Percentiles rank a stretch among this genome's conserved stretches.
Conservation (phyloP, 2,888 invertebrate species). For the Epirrhoe alternata region DNA sequence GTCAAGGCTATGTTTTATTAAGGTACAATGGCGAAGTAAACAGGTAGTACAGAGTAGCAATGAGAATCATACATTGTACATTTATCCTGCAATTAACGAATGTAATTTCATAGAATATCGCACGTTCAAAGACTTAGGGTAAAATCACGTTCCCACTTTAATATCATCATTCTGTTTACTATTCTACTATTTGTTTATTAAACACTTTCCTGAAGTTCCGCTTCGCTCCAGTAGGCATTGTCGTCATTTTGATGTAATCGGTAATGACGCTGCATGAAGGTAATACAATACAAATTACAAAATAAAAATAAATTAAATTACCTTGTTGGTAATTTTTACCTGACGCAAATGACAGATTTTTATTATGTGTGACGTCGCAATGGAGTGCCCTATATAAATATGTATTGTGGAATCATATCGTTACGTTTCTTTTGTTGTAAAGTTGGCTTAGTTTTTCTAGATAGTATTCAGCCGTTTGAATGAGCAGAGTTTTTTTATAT, state of each 20-base stretch:
- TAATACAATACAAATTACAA: not conserved
- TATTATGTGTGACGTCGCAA: too few relatives aligned
- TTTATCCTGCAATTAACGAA: constrained; percentile 1
- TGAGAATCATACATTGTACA: constrained; percentile 12
- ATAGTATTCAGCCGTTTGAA: too few relatives aligned
- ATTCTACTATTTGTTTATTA: constrained; percentile 3
- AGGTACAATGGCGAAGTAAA: not conserved
- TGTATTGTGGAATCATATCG: too few relatives aligned
- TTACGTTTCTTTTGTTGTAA: too few relatives aligned
- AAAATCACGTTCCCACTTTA: constrained; percentile 5
- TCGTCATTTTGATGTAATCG: constrained; percentile 28
- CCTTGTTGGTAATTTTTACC: not conserved
- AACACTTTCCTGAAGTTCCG: constrained; percentile 30
- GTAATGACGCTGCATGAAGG: constrained; percentile 27
- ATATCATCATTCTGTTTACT: not conserved
- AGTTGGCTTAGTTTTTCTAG: too few relatives aligned
- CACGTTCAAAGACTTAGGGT: not conserved
- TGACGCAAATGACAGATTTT: not conserved
- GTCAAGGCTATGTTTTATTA: constrained; percentile 18
- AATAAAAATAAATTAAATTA: too few relatives aligned
- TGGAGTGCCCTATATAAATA: too few relatives aligned
- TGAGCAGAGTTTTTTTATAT: too few relatives aligned
- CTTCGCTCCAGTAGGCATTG: constrained; percentile 28
- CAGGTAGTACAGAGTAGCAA: not conserved
- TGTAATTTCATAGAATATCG: not conserved